Percentiles rank a stretch among this genome's conserved stretches.
phyloP scores from a whole-genome alignment of 2,113 vertebrate species.

The Gallinago media region DNA sequence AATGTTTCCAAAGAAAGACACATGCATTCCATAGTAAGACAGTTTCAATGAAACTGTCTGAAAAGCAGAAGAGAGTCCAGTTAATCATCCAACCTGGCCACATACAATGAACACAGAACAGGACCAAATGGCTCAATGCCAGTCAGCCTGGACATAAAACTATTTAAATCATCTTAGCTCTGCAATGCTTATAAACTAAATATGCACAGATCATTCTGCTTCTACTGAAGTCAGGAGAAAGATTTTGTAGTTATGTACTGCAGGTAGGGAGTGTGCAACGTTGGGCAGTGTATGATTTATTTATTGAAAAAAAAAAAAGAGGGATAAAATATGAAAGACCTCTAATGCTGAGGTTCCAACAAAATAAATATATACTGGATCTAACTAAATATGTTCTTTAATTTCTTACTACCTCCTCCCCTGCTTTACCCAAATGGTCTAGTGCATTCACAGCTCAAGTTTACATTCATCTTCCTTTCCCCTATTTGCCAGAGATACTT shows the following conservation, averaged over 20 bases:
- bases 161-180: background rate
- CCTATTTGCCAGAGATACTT: background rate
- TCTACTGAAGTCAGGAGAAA: background rate
- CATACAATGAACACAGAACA: background rate
- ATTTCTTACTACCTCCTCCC: background rate
- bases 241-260: background rate
- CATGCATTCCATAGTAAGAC: background rate
- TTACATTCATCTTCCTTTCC: background rate
- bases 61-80: background rate
- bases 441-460: background rate
- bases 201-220: background rate
- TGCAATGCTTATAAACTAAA: background rate
- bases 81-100: background rate
- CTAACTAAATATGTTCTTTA: background rate
- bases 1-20: background rate
- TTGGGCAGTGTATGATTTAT: background rate
- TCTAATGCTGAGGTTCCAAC: background rate
- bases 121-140: background rate
- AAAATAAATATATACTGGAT: background rate
- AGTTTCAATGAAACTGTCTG: background rate
- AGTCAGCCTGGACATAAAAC: background rate
- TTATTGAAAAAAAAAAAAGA: background rate
- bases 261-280: background rate
- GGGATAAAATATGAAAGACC: background rate
- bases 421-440: background rate